These are phyloP conservation scores for Heliconius hermathena DNA, from an alignment of 1,140 invertebrate species.

Conservation along the genomic window DNA sequence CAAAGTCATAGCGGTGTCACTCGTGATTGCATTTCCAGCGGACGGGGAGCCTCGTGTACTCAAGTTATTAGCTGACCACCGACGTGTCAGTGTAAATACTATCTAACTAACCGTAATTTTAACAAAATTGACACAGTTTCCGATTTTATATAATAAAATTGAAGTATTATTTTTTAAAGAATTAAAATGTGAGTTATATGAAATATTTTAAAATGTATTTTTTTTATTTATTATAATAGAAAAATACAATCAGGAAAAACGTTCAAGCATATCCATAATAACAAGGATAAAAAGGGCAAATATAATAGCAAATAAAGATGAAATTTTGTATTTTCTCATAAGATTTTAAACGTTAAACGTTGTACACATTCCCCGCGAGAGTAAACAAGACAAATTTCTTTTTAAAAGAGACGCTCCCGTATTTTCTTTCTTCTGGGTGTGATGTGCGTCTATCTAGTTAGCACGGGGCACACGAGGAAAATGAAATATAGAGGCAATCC, in stretches of 20 bases:
- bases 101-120: conserved; percentile 65
- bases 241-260: no score
- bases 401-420: conserved; percentile 65
- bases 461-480: conserved; percentile 72
- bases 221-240: no score
- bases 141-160: background rate
- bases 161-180: no score
- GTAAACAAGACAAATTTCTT: conserved; percentile 43
- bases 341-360: conserved; percentile 39
- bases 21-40: conserved; percentile 56
- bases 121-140: conserved; percentile 33
- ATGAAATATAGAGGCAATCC: conserved; percentile 82
- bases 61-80: conserved; percentile 62
- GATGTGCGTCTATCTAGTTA: conserved; percentile 77
- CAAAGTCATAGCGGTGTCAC: conserved; percentile 39
- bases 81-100: conserved; percentile 54
- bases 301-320: background rate
- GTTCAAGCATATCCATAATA: no score
- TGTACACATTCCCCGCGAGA: conserved; percentile 30
- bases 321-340: conserved; percentile 13
- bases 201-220: no score
- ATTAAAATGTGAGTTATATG: no score
- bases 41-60: conserved; percentile 55
- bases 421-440: conserved; percentile 66
- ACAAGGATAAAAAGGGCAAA: no score